phyloP scores from a whole-genome alignment of 2,113 vertebrate species.

The Scophthalmus maximus region DNA sequence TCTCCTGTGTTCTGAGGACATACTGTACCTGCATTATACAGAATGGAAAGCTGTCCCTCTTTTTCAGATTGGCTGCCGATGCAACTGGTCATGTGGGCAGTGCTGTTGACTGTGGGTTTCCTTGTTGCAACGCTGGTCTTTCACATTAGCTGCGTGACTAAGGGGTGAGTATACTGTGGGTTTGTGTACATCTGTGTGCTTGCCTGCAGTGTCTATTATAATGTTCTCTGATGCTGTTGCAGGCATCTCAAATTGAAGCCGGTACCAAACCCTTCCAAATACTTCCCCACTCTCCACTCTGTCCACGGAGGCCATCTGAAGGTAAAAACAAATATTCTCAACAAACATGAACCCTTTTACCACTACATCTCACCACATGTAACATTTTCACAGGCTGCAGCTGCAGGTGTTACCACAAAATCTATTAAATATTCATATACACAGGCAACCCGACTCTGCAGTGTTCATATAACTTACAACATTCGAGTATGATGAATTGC shows the following conservation, averaged over 20 bases:
- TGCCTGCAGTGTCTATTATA: not conserved
- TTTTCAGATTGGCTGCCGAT: slow-evolving; percentile 20
- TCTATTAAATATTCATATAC: not conserved
- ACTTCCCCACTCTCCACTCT: slow-evolving; percentile 73
- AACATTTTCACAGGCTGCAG: not conserved
- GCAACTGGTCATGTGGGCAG: not conserved
- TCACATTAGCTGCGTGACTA: slow-evolving; percentile 12
- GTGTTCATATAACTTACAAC: no score
- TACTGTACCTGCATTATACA: no score
- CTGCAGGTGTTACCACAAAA: not conserved
- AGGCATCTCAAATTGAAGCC: slow-evolving; percentile 58
- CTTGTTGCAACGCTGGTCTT: slow-evolving; percentile 8
- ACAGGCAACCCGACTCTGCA: no score
- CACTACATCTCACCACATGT: not conserved
- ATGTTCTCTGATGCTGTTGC: slow-evolving; percentile 5
- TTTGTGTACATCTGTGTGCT: not conserved
- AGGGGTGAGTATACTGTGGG: slow-evolving; percentile 40
- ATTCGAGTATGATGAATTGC: no score
- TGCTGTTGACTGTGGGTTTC: not conserved
- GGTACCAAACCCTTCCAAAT: slow-evolving; percentile 80
- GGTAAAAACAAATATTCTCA: slow-evolving; percentile 52
- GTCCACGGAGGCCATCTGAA: slow-evolving; percentile 76
- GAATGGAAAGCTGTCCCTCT: no score
- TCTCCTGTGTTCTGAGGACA: no score
- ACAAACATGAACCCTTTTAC: not conserved